Conservation (phyloP, 1,140 invertebrate genomes). For the Bombus vancouverensis region DNA sequence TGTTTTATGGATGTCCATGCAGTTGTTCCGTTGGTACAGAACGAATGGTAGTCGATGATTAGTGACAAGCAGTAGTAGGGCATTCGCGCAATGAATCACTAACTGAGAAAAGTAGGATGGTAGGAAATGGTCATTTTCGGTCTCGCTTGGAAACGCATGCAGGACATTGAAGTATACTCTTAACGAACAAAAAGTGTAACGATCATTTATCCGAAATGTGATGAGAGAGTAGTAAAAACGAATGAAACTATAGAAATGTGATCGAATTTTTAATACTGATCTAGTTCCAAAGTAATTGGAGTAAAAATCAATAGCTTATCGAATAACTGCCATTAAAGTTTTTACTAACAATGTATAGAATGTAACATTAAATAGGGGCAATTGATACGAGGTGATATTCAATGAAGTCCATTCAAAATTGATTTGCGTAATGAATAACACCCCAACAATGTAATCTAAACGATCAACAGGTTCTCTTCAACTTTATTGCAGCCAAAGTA, state of each 20-base stretch:
- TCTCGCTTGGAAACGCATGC: not conserved
- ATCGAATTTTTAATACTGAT: too few species aligned
- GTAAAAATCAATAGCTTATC: not conserved
- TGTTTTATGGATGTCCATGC: not conserved
- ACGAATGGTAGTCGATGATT: not conserved
- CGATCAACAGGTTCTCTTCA: conserved; percentile 66
- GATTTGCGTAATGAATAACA: conserved; percentile 8
- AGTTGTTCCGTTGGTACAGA: not conserved
- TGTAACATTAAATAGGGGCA: not conserved
- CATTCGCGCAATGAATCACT: not conserved
- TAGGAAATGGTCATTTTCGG: not conserved
- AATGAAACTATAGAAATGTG: not conserved
- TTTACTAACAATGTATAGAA: too few species aligned
- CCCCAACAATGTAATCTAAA: conserved; percentile 47
- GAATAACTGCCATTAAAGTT: not conserved
- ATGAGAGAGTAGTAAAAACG: not conserved
- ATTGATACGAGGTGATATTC: not conserved
- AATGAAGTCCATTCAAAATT: not conserved
- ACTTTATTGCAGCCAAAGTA: conserved; percentile 89
- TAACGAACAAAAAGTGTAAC: not conserved
- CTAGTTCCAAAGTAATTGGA: not conserved
- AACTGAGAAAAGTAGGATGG: not conserved
- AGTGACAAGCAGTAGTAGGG: not conserved
- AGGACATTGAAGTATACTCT: not conserved
- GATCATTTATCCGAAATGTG: not conserved